Conservation (phyloP, 1,140 invertebrate species). For the Campodea augens region DNA sequence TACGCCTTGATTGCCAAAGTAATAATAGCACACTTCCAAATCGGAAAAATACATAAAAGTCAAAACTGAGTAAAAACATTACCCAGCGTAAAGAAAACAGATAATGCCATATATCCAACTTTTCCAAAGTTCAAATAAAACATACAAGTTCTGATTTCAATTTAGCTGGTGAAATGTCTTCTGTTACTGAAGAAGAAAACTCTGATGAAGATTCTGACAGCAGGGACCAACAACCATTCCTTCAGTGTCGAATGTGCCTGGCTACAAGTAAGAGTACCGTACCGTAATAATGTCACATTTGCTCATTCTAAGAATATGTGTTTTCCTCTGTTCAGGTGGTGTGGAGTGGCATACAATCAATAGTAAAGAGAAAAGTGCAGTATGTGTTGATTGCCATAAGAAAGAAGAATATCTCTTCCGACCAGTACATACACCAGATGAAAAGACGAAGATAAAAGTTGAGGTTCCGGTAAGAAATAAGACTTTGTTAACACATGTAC, state of each 20-base stretch:
- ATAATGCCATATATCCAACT: not conserved
- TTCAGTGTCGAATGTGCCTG: constrained; percentile 30
- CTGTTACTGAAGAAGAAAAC: constrained; percentile 82
- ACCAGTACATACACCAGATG: constrained; percentile 40
- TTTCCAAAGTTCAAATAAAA: not conserved
- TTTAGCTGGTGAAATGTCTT: constrained; percentile 43
- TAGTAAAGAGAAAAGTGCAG: constrained; percentile 50
- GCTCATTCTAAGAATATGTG: too few species aligned
- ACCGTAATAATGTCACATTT: too few species aligned
- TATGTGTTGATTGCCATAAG: constrained; percentile 60
- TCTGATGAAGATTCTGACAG: constrained; percentile 88
- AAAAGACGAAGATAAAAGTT: too few species aligned
- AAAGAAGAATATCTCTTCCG: constrained; percentile 46
- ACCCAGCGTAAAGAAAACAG: too few species aligned
- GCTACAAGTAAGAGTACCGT: too few species aligned
- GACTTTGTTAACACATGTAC: too few species aligned
- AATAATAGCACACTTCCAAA: too few species aligned
- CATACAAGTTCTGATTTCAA: constrained; percentile 5
- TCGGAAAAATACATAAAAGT: too few species aligned
- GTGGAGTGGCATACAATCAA: constrained; percentile 52
- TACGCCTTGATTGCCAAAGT: too few species aligned
- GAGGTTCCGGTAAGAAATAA: too few species aligned
- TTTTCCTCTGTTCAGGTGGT: too few species aligned
- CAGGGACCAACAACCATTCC: constrained; percentile 37
- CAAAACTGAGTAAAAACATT: too few species aligned